phyloP scores from a whole-genome alignment of 2,888 invertebrate genomes.

The Nymphalis urticae region DNA sequence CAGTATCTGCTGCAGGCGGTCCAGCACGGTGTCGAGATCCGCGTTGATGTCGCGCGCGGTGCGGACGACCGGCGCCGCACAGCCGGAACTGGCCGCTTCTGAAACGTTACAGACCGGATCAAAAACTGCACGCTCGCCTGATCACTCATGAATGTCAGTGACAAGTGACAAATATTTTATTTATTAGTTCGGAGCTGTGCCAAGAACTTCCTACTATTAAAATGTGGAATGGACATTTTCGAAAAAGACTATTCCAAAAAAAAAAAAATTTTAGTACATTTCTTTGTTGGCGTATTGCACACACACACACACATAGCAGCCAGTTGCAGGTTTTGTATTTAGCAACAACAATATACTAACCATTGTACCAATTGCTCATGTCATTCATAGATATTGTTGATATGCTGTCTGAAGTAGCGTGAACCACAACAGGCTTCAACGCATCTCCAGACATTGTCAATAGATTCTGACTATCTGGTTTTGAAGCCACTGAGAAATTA shows the following conservation, averaged over 20 bases:
- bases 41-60: conserved; percentile 80
- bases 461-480: conserved; percentile 60
- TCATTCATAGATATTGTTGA: conserved; percentile 82
- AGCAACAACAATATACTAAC: conserved; percentile 46
- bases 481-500: conserved; percentile 69
- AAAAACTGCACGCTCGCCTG: too few species aligned
- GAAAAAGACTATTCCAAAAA: too few species aligned
- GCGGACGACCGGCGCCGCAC: conserved; percentile 48
- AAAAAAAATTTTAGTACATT: too few species aligned
- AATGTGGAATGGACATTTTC: too few species aligned
- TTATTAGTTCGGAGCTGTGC: too few species aligned
- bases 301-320: too few species aligned
- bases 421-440: conserved; percentile 61
- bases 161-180: too few species aligned
- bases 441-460: conserved; percentile 67
- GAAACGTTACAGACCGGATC: too few species aligned
- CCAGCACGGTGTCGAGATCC: conserved; percentile 85
- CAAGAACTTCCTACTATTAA: too few species aligned
- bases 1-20: conserved; percentile 86
- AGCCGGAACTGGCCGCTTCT: too few species aligned
- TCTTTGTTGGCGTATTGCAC: too few species aligned
- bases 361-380: conserved; percentile 86
- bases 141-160: too few species aligned
- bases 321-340: not conserved
- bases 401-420: conserved; percentile 69